Conservation (phyloP, 2,888 invertebrate genomes). For the Aromia moschata region DNA sequence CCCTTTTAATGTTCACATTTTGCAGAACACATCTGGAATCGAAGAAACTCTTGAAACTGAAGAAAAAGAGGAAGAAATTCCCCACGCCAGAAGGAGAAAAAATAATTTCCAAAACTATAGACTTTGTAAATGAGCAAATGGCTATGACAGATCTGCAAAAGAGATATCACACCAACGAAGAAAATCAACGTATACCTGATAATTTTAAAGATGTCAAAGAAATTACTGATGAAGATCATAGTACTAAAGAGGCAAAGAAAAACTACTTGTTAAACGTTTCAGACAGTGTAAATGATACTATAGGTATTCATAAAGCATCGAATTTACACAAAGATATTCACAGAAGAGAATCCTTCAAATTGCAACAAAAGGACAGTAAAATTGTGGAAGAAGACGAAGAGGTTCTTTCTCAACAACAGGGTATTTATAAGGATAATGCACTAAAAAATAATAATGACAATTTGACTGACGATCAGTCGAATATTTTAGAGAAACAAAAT, state of each 20-base stretch:
- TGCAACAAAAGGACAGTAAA: neutral
- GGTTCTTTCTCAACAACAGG: neutral
- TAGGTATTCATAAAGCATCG: too few relatives aligned
- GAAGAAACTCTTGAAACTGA: constrained; percentile 32
- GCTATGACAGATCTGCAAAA: constrained; percentile 3
- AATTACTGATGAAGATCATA: constrained; percentile 16
- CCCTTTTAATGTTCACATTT: constrained; percentile 66
- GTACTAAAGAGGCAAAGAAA: constrained; percentile 1
- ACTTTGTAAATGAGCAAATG: constrained; percentile 50
- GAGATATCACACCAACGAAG: constrained; percentile 5
- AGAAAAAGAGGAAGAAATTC: constrained; percentile 29
- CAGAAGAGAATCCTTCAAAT: neutral
- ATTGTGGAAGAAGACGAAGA: constrained; percentile 1
- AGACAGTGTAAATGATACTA: neutral
- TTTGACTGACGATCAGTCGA: neutral
- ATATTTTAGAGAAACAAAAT: neutral
- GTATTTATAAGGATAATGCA: neutral
- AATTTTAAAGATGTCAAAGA: constrained; percentile 47
- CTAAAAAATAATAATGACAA: neutral
- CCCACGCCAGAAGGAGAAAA: constrained; percentile 55
- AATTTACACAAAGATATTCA: neutral
- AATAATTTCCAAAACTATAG: constrained; percentile 51
- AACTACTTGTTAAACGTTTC: neutral
- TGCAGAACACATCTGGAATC: constrained; percentile 45
- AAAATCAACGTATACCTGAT: constrained; percentile 49